Evolutionary conservation across 2,113 vertebrate species (phyloP).

Genomic region (Gambusia affinis): DNA sequence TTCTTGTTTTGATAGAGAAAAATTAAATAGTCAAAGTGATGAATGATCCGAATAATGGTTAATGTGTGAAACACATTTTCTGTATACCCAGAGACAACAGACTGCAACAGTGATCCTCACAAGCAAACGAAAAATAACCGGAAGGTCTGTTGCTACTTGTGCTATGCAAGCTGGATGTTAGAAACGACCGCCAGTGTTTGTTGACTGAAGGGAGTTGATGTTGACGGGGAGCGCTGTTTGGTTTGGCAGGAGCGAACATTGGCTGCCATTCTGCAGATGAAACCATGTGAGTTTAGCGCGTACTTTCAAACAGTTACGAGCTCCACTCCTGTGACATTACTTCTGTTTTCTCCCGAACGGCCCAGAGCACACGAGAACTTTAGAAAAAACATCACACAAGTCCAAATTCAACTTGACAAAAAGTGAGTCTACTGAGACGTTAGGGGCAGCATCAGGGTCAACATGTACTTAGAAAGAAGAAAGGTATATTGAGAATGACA

Average conservation of each 20-base stretch:
- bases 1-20: not conserved
- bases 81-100: not conserved
- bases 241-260: constrained; percentile 57
- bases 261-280: constrained; percentile 50
- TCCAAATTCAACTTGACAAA: not conserved
- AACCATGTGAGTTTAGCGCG: constrained; percentile 40
- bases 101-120: constrained; percentile 14
- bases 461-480: not conserved
- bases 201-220: constrained; percentile 64
- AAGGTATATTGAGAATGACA: not conserved
- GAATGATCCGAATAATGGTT: not conserved
- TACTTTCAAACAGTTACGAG: constrained; percentile 30
- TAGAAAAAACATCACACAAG: not conserved
- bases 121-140: not conserved
- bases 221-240: constrained; percentile 70
- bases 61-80: not conserved
- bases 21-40: not conserved
- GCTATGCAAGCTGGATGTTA: constrained; percentile 33
- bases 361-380: constrained; percentile 2
- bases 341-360: constrained; percentile 8
- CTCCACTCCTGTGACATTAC: constrained; percentile 21
- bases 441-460: not conserved
- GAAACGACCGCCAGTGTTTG: constrained; percentile 47
- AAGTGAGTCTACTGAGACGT: not conserved
- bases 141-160: constrained; percentile 48